phyloP scores from a whole-genome alignment of 2,888 invertebrate genomes.

The Temnothorax ravouxi region DNA sequence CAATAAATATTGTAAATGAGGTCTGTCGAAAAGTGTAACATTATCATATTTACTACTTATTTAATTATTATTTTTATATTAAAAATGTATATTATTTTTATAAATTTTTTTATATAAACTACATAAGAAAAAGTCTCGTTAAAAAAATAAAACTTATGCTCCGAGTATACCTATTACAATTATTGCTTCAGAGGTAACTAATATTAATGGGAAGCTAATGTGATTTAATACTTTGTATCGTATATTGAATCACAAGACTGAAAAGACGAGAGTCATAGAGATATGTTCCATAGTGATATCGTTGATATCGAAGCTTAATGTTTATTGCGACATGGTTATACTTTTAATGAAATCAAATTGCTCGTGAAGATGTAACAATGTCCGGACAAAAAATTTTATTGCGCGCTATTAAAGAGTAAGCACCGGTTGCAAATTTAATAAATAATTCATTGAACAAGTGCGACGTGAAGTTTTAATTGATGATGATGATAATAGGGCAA shows the following conservation, averaged over 20 bases:
- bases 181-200: neutral
- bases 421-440: conserved; percentile 24
- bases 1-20: neutral
- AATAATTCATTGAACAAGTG: conserved; percentile 32
- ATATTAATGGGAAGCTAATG: neutral
- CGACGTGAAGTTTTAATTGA: conserved; percentile 65
- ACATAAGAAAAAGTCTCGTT: neutral
- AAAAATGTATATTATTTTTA: neutral
- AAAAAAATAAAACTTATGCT: neutral
- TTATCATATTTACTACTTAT: neutral
- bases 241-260: neutral
- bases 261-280: neutral
- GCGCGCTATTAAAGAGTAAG: conserved; percentile 10
- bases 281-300: neutral
- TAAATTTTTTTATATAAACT: neutral
- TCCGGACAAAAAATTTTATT: conserved; percentile 41
- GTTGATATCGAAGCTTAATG: conserved; percentile 14
- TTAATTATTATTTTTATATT: neutral
- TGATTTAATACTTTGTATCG: conserved; percentile 1
- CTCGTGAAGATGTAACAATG: conserved; percentile 35
- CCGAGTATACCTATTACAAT: neutral
- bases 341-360: conserved; percentile 39
- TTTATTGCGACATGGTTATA: neutral
- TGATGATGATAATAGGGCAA: conserved; percentile 66
- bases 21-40: neutral